These are phyloP conservation scores for Cerceris rybyensis DNA, from an alignment of 2,888 invertebrate genomes.

Conservation along the genomic window DNA sequence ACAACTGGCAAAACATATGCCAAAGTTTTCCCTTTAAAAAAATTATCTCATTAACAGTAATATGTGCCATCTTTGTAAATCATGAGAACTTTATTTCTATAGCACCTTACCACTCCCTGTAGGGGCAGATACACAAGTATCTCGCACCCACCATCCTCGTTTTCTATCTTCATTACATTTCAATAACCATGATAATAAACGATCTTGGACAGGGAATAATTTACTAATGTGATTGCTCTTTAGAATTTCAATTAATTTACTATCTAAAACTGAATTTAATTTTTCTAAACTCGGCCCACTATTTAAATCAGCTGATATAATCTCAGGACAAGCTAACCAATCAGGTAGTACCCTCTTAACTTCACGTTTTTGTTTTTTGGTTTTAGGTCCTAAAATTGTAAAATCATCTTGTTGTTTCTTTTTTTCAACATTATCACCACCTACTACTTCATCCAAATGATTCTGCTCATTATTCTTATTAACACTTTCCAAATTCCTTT, in stretches of 20 bases:
- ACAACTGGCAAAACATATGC: conserved; percentile 96
- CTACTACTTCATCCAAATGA: background rate
- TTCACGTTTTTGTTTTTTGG: conserved; percentile 69
- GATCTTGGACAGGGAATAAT: conserved; percentile 93
- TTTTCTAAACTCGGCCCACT: conserved; percentile 82
- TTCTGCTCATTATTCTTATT: background rate
- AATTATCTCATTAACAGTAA: background rate
- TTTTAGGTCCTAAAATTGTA: conserved; percentile 80
- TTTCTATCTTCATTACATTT: conserved; percentile 84
- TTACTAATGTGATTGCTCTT: conserved; percentile 88
- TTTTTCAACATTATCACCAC: background rate
- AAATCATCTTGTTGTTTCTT: conserved; percentile 60
- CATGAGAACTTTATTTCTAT: background rate
- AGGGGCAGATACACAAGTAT: conserved; percentile 98
- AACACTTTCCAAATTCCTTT: background rate
- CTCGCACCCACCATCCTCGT: conserved; percentile 88
- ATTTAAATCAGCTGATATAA: conserved; percentile 88
- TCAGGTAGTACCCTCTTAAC: conserved; percentile 91
- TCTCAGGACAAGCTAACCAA: conserved; percentile 92
- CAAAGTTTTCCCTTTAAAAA: conserved; percentile 88
- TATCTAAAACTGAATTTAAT: conserved; percentile 85
- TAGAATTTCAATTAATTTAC: conserved; percentile 85
- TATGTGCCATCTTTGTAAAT: background rate
- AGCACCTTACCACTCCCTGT: conserved; percentile 92
- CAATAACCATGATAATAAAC: conserved; percentile 90